Evolutionary conservation across 92 coral and sea anemone genomes (phyloP).

Genomic region (Virgularia gustaviana): DNA sequence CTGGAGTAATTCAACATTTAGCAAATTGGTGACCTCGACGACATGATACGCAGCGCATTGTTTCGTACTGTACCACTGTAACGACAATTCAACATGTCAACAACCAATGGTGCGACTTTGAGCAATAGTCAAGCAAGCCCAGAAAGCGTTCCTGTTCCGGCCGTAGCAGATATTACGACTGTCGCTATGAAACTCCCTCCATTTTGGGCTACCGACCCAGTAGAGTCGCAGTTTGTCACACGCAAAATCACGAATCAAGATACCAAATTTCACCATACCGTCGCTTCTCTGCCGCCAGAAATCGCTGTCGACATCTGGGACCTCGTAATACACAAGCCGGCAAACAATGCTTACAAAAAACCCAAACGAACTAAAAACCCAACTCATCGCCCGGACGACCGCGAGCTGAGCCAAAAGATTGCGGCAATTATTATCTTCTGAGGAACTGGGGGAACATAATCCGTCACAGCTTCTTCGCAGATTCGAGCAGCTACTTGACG

Average conservation of each 20-base stretch:
- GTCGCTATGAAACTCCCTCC: conserved; percentile 26
- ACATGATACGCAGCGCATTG: too few species aligned
- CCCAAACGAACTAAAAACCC: conserved; percentile 2
- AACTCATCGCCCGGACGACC: not conserved
- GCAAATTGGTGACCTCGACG: conserved; percentile 4
- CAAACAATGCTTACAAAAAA: not conserved
- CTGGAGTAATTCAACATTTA: too few species aligned
- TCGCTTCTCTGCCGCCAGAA: conserved; percentile 18
- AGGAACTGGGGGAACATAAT: conserved; percentile 17
- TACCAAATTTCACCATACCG: conserved; percentile 16
- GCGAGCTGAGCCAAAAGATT: conserved; percentile 8
- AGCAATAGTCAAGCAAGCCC: too few species aligned
- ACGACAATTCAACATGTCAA: too few species aligned
- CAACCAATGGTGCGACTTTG: too few species aligned
- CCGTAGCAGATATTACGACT: not conserved
- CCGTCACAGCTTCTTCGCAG: conserved; percentile 14
- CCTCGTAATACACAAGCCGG: conserved; percentile 13
- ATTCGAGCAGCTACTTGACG: conserved; percentile 24
- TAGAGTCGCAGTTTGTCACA: conserved; percentile 32
- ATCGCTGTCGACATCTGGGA: conserved; percentile 26
- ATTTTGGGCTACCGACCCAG: conserved; percentile 35
- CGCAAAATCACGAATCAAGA: conserved; percentile 18
- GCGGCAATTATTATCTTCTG: conserved; percentile 21
- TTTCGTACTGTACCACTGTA: too few species aligned
- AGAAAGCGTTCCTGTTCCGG: too few species aligned